phyloP scores from a whole-genome alignment of 1,140 invertebrate species.

The Trichoplusia ni region DNA sequence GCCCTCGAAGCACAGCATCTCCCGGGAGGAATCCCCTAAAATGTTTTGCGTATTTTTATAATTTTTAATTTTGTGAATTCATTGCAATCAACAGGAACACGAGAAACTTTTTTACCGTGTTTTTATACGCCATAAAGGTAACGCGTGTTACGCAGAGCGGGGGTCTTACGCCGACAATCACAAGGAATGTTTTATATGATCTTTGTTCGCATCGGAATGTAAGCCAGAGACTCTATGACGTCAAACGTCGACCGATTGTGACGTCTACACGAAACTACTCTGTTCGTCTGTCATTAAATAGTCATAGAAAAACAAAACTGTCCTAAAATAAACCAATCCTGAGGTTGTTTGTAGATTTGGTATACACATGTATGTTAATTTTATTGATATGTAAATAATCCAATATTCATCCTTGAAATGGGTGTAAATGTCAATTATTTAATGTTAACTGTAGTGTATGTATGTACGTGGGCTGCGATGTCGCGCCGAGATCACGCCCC shows the following conservation, averaged over 20 bases:
- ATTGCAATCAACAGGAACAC: constrained; percentile 6
- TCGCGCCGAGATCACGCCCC: no score
- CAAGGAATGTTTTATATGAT: background rate
- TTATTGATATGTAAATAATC: no score
- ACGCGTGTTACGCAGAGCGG: background rate
- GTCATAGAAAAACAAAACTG: background rate
- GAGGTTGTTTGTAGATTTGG: no score
- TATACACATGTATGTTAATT: no score
- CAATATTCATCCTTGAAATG: no score
- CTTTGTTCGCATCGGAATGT: background rate
- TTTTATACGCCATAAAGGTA: constrained; percentile 7
- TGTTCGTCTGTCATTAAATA: background rate
- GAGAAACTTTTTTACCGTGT: constrained; percentile 3
- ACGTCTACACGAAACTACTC: background rate
- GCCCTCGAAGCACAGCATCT: background rate
- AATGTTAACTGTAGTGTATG: no score
- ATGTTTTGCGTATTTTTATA: background rate
- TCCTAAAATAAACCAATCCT: background rate
- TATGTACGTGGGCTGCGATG: no score
- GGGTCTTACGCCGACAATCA: background rate
- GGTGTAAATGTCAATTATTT: no score
- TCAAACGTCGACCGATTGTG: background rate
- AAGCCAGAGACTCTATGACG: background rate
- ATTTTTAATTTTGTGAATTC: constrained; percentile 24
- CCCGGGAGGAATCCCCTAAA: background rate